These are phyloP conservation scores for Tadarida brasiliensis DNA, from an alignment of 2,797 vertebrate species.

Conservation along the genomic window DNA sequence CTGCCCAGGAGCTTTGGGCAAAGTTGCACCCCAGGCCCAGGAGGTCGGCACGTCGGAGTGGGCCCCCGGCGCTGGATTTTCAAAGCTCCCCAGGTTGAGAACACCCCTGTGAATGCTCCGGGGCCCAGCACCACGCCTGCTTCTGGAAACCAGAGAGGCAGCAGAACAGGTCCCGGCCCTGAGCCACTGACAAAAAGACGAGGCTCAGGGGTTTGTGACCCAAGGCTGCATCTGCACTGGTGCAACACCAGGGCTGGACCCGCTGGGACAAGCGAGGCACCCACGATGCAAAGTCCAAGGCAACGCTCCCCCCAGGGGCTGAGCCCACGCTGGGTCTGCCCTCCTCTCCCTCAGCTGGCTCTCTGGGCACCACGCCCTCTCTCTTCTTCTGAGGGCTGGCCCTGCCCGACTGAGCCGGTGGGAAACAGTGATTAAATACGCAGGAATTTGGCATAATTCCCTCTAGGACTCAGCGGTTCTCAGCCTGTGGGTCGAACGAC, in stretches of 20 bases:
- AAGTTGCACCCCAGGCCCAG: not conserved
- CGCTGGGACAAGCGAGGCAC: rapidly evolving
- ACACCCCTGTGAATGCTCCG: too few species aligned
- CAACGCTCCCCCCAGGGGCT: rapidly evolving
- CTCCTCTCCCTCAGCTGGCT: too few species aligned
- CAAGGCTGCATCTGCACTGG: not conserved
- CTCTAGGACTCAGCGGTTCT: too few species aligned
- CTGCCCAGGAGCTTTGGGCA: too few species aligned
- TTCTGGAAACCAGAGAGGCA: rapidly evolving
- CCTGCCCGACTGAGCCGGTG: not conserved
- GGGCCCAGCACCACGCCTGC: not conserved
- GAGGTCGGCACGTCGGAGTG: not conserved
- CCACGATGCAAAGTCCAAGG: rapidly evolving
- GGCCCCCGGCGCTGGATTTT: not conserved
- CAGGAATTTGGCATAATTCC: not conserved
- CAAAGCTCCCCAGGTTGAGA: not conserved
- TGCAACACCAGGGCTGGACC: not conserved
- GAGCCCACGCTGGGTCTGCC: rapidly evolving
- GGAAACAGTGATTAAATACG: not conserved
- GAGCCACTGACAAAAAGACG: too few species aligned
- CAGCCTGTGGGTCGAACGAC: too few species aligned
- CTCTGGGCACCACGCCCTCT: not conserved
- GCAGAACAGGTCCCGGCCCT: not conserved
- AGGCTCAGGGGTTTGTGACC: not conserved
- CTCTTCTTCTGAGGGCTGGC: not conserved